phyloP scores from a whole-genome alignment of 2,888 invertebrate species.

The Polia nebulosa region DNA sequence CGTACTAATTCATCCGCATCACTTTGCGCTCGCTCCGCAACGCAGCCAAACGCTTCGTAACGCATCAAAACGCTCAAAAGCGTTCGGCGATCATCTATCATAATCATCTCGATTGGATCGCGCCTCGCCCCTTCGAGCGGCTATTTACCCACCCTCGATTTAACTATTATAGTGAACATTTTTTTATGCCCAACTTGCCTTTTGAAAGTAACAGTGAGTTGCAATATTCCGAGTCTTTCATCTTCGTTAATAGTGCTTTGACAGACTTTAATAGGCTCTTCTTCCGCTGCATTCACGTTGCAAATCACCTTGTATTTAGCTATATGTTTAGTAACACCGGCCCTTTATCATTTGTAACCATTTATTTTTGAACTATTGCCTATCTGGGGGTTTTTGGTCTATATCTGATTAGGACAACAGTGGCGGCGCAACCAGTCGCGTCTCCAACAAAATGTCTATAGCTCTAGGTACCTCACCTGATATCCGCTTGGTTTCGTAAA shows the following conservation, averaged over 20 bases:
- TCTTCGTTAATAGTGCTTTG: constrained; percentile 76
- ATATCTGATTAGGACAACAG: too few species aligned
- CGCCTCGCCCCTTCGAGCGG: constrained; percentile 84
- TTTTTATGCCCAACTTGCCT: constrained; percentile 82
- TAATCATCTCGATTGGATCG: constrained; percentile 89
- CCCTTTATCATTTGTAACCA: not conserved
- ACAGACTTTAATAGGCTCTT: constrained; percentile 71
- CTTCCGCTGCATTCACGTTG: constrained; percentile 58
- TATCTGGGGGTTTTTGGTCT: too few species aligned
- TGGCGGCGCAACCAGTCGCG: too few species aligned
- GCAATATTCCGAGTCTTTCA: constrained; percentile 71
- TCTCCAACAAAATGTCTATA: too few species aligned
- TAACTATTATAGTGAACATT: constrained; percentile 88
- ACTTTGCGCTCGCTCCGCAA: constrained; percentile 44
- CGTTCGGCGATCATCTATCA: constrained; percentile 85
- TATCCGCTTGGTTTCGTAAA: too few species aligned
- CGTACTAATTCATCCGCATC: constrained; percentile 53
- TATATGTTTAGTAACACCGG: not conserved
- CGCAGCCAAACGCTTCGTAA: constrained; percentile 59
- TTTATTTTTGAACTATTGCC: not conserved
- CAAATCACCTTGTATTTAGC: constrained; percentile 43
- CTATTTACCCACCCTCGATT: constrained; percentile 88
- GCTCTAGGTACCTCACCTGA: too few species aligned
- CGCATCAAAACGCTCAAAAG: constrained; percentile 62
- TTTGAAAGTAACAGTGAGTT: constrained; percentile 74